phyloP scores from a whole-genome alignment of 92 coral and sea anemone species.

The Diadumene lineata region DNA sequence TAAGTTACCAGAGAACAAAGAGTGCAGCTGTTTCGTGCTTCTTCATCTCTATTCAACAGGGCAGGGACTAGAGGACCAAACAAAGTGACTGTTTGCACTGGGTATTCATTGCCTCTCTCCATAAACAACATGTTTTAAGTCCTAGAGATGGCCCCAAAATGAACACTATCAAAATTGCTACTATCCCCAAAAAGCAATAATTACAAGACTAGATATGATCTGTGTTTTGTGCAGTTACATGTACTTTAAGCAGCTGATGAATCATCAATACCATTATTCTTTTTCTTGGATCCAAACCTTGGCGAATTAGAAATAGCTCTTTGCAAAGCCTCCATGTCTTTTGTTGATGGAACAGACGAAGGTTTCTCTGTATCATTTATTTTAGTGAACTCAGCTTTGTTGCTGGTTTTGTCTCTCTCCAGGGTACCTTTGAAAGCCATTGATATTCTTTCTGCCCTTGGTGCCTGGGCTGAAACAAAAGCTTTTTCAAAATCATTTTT shows the following conservation, averaged over 20 bases:
- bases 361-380: slow-evolving; percentile 8
- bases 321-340: slow-evolving; percentile 57
- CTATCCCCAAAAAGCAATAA: too few species aligned
- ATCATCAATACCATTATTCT: background rate
- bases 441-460: slow-evolving; percentile 51
- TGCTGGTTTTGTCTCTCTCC: slow-evolving; percentile 27
- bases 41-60: too few species aligned
- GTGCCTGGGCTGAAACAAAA: slow-evolving; percentile 18
- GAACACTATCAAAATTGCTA: too few species aligned
- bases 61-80: too few species aligned
- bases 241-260: background rate
- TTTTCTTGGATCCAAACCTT: slow-evolving; percentile 18
- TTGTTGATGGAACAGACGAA: slow-evolving; percentile 19
- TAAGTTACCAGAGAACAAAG: too few species aligned
- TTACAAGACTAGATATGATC: too few species aligned
- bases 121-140: too few species aligned
- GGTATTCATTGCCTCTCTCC: too few species aligned
- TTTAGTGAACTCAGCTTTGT: slow-evolving; percentile 12
- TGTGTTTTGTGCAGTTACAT: background rate
- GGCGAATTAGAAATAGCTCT: slow-evolving; percentile 67
- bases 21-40: too few species aligned
- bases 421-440: slow-evolving; percentile 38
- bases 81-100: too few species aligned
- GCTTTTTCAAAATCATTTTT: slow-evolving; percentile 12
- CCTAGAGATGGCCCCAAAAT: too few species aligned